Evolutionary conservation across 2,797 vertebrate species (phyloP), one percentile per base, ranked within the genome.

Genomic region (Acrossocheilus wenchowensis): DNA sequence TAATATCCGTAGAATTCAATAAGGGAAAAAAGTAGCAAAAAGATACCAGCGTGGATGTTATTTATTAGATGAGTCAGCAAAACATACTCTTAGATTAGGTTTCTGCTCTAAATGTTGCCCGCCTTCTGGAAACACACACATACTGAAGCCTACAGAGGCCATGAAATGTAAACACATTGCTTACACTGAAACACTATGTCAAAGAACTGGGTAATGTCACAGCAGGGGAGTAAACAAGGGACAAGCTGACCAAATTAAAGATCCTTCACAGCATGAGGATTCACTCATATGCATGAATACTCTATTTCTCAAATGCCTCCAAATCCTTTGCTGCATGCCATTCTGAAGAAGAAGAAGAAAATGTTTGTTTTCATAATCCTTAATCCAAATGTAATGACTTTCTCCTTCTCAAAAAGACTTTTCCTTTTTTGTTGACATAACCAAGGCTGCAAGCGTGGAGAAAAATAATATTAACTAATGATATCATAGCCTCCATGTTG

Each of bases 101-200:
- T 78, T 69, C 3, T 54, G 73, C 48, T 43, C 15, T 41, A 62
- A 84, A 77, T 68, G 41, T 68, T 81, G 57, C 72, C 57, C 19
- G 4, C 43, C 30, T 68, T 52, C 72, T 39, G 26, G 26, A 62
- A 77, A 72, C 50, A 71, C 78, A 39, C 80, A 71, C 34, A 9
- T 66, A 41, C 39, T 41, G n/a, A 84, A 75, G 50, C 72, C 66
- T 78, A 69, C 36, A 75, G 62, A 64, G 78, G 57, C 60, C 43
- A 26, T 36, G 79, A 84, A 88, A 92, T 91, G 72, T 89, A 88
- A 91, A 93, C 93, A 89, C 87, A 82, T 90, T 54, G 81, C 88
- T 91, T 89, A 90, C 89, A 89, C 91, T 91, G 91, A 91, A 88
- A 85, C 92, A 90, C 92, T 93, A 90, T 88, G 82, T 86, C 90